Evolutionary conservation across 23 tunicate species (phyloP).

Genomic region (Halocynthia roretzi): DNA sequence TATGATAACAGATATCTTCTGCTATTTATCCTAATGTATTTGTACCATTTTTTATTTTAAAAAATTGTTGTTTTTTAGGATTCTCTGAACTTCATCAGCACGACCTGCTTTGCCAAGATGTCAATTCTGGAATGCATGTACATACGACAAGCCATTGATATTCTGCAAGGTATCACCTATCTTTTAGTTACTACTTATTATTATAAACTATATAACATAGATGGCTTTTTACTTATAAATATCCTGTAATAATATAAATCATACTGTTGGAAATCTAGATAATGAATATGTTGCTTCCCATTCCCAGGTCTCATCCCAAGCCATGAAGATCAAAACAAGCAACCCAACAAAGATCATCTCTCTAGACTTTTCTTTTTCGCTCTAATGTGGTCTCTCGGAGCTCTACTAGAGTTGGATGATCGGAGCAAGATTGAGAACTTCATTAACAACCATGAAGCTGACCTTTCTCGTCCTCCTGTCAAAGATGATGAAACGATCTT

Average conservation of each 20-base stretch:
- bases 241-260: neutral
- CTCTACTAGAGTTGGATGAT: conserved; percentile 94
- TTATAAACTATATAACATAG: neutral
- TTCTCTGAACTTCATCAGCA: conserved; percentile 38
- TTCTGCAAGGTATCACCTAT: conserved; percentile 61
- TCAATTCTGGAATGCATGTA: conserved; percentile 97
- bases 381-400: conserved; percentile 97
- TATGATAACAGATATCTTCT: neutral
- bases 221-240: neutral
- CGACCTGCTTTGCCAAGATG: conserved; percentile 78
- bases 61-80: conserved; percentile 30
- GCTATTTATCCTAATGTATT: neutral
- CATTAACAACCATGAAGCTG: conserved; percentile 41
- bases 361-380: conserved; percentile 80
- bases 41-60: neutral
- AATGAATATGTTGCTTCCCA: neutral
- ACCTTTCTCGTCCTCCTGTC: conserved; percentile 57
- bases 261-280: neutral
- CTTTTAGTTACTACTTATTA: neutral
- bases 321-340: conserved; percentile 64
- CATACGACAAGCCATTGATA: conserved; percentile 98
- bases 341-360: conserved; percentile 54
- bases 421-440: conserved; percentile 90
- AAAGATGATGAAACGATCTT: conserved; percentile 94
- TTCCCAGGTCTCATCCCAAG: conserved; percentile 80